Base-by-base conservation (phyloP, 2,113 vertebrate species). In the Dendropsophus ebraccatus region DNA sequence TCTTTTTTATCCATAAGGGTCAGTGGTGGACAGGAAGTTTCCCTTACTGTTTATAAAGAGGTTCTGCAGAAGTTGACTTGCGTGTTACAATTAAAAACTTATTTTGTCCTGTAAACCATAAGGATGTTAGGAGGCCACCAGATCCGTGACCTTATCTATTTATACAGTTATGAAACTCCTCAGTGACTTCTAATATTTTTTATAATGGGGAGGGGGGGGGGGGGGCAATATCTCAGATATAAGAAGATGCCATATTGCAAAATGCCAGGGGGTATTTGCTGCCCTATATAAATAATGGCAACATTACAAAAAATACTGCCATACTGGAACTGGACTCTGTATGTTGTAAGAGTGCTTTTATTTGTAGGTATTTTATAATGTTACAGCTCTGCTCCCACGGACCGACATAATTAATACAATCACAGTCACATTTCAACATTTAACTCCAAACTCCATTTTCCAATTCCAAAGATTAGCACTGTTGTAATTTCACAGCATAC, bases 391-490 rank as follows among this genome's bases (percentile, higher is more conserved):
- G 32, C 67, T 37, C 67, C 67, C 67, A 37, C 35, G 17, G 67
- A 37, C 35, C 13, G 17, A 37, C 19, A 70, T 37, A 37, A 70
- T 41, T 70, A 70, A 28, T 70, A 70, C 65, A 69, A 21, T 69
- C 65, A 35, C 60, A 30, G 60, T 65, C 1, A 30, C 65, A 73
- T 73, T 47, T 73, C 9, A 73, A 73, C 70, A 73, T 73, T n/a
- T 23, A 47, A 25, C 12, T 10, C 37, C 70, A n/a, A 45, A 47
- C 65, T 70, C 67, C 67, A 70, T 41, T 70, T 70, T 70, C 19
- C 67, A 70, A 41, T 70, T 70, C 67, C 67, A 23, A 21, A 74
- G 72, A 47, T 74, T 47, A 74, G 41, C 72, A 47, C 67, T 70
- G 37, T 74, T 74, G 49, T 49, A 74, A n/a, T 74, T 74, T 74